These are phyloP conservation scores for Eudasyphora cyanicolor DNA, from an alignment of 2,888 invertebrate genomes.

Conservation along the genomic window DNA sequence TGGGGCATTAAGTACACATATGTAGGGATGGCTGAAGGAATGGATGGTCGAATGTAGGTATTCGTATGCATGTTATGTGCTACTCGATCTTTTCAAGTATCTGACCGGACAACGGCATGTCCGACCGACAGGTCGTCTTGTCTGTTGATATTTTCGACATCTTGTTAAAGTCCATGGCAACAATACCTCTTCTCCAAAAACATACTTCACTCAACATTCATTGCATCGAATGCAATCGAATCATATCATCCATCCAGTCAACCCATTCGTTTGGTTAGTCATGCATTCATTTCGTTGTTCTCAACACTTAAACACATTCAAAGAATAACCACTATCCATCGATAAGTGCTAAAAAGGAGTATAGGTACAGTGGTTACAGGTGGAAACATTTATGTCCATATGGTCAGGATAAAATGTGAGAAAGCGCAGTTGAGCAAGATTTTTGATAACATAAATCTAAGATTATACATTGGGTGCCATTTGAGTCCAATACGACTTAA, in stretches of 20 bases:
- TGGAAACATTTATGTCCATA: no score
- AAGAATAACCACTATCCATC: no score
- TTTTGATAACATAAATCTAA: no score
- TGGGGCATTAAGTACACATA: background rate
- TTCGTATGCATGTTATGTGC: background rate
- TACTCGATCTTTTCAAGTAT: background rate
- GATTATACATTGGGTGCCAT: no score
- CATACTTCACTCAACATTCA: constrained; percentile 1
- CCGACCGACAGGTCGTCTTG: background rate
- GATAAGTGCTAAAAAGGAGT: no score
- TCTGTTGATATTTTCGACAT: constrained; percentile 51
- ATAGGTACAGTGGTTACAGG: no score
- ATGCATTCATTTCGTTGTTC: constrained; percentile 7
- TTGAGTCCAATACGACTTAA: no score
- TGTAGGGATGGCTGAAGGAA: no score
- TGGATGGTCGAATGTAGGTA: background rate
- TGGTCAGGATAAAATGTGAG: no score
- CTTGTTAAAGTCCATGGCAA: constrained; percentile 43
- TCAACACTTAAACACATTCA: background rate
- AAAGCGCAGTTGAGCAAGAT: no score
- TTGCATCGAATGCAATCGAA: constrained; percentile 5
- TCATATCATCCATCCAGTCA: background rate
- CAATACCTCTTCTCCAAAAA: background rate
- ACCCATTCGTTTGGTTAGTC: background rate
- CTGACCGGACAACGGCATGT: background rate